Evolutionary conservation across 2,888 invertebrate species (phyloP).

Genomic region (Craniophora ligustri): DNA sequence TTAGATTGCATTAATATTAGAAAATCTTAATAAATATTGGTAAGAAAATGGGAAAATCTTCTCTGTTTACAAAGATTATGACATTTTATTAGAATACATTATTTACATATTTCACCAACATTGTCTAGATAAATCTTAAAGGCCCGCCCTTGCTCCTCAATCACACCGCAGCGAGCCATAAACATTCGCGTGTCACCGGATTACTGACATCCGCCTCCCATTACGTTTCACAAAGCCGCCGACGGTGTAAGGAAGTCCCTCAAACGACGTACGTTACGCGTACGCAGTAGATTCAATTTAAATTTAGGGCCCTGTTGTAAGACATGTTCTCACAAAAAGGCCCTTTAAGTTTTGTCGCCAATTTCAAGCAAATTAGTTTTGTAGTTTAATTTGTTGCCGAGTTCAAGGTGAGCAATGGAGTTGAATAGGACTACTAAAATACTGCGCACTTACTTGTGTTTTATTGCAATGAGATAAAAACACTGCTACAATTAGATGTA

Average conservation of each 20-base stretch:
- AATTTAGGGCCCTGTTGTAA: slow-evolving; percentile 27
- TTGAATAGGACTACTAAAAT: no score
- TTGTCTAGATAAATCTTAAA: slow-evolving; percentile 18
- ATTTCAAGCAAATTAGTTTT: slow-evolving; percentile 24
- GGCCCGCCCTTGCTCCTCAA: slow-evolving; percentile 35
- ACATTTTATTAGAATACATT: no score
- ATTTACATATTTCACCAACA: no score
- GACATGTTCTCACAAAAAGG: no score
- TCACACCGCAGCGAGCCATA: slow-evolving; percentile 54
- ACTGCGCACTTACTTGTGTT: no score
- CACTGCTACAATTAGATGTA: no score
- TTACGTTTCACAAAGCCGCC: slow-evolving; percentile 63
- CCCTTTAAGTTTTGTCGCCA: slow-evolving; percentile 9
- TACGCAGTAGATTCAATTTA: slow-evolving; percentile 52
- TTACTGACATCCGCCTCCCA: slow-evolving; percentile 62
- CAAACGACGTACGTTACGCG: slow-evolving; percentile 42
- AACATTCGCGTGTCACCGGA: slow-evolving; percentile 65
- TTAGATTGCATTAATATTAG: no score
- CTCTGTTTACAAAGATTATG: no score
- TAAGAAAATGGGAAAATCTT: no score
- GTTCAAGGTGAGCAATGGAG: no score
- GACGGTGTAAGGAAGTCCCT: slow-evolving; percentile 56
- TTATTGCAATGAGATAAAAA: no score
- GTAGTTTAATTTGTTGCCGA: neutral
- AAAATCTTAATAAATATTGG: no score